phyloP scores from a whole-genome alignment of 35 echinoderm and acorn worm species.

The Lytechinus variegatus region DNA sequence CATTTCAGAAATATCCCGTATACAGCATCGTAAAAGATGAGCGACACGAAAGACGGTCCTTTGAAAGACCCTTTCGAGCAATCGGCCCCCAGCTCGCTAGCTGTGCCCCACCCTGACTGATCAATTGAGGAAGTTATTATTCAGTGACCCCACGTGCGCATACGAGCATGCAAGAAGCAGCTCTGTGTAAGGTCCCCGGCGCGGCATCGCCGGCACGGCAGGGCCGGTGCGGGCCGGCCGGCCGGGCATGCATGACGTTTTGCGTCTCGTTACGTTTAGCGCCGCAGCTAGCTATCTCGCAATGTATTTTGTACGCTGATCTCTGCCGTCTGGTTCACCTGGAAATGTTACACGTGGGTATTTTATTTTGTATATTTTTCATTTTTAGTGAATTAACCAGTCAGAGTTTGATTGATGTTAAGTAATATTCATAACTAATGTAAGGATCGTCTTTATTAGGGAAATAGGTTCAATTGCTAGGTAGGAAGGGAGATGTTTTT shows the following conservation, averaged over 20 bases:
- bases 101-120: neutral
- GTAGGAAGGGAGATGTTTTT: neutral
- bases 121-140: neutral
- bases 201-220: neutral
- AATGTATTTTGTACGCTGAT: neutral
- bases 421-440: neutral
- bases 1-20: too few relatives aligned
- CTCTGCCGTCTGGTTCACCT: neutral
- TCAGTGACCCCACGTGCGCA: neutral
- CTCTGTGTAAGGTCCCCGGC: neutral
- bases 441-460: neutral
- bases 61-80: too few relatives aligned
- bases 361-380: neutral
- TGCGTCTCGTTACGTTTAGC: neutral
- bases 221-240: too few relatives aligned
- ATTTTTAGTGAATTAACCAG: neutral
- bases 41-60: too few relatives aligned
- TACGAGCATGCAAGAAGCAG: neutral
- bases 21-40: too few relatives aligned
- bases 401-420: neutral
- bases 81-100: neutral
- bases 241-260: too few relatives aligned
- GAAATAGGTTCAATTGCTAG: neutral
- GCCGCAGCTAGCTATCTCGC: neutral
- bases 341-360: constrained; percentile 12